Base-by-base conservation (phyloP, 2,888 invertebrate species). In the Meteorus cinctellus region DNA sequence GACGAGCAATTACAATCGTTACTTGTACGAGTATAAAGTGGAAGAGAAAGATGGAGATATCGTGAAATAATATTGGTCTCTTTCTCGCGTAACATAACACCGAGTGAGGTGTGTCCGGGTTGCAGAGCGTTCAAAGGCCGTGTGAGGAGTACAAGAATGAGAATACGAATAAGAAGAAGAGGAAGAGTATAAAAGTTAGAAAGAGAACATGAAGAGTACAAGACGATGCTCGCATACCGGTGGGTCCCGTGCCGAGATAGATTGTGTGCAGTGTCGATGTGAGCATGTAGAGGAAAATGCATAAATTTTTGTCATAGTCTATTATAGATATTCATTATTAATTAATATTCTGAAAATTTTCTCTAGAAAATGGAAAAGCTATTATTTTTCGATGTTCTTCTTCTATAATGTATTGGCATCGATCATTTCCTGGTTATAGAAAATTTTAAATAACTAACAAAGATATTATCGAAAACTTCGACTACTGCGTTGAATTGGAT, bases 11-110 rank as follows among this genome's bases (percentile, higher is more conserved):
- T 63, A 63, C 63, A 63, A 63, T 63, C 31, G 63, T 34, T 63
- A 34, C 31, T 63, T 63, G 63, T 63, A 31, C 19, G 34, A 70
- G 34, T 6, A 36, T 48, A 24, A 6, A 19, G 60, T 45, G 8
- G 31, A 60, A 31, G 14, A 62, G 67, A 48, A 45, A 59, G 31
- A 62, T 55, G 36, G 14, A 8, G 66, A 29, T 24, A 51, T 27
- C 55, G 41, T 62, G 51, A 65, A 27, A 24, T 60, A 66, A 70
- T 45, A 59, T 24, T 70, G 55, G 67, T 67, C 55, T 67, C 76
- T 63, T 62, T 60, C 34, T 36, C 72, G 79, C 72, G 86, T 86
- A 86, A 86, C 83, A 81, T 83, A 84, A 86, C 83, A 85, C 85
- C 84, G 78, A 73, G 76, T 75, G 78, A 83, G 77, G 81, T 82